Conservation (phyloP, 2,797 vertebrate genomes). For the Hephaestus fuliginosus region DNA sequence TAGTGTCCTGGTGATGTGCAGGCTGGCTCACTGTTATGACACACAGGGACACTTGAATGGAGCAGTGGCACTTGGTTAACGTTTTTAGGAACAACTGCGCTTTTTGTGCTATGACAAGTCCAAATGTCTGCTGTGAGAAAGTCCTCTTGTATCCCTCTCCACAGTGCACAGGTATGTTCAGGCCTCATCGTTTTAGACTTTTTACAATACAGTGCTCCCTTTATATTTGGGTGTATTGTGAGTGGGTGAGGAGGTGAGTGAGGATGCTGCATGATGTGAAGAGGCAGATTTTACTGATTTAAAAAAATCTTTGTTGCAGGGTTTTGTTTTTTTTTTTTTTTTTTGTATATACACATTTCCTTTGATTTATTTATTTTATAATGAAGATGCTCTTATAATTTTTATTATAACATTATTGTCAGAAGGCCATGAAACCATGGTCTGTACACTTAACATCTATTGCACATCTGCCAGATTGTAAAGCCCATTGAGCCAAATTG, state of each 20-base stretch:
- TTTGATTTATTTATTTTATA: constrained; percentile 8
- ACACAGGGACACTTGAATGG: too few relatives aligned
- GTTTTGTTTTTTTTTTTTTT: too few relatives aligned
- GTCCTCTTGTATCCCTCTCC: background rate
- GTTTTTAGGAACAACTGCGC: background rate
- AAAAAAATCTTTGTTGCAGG: too few relatives aligned
- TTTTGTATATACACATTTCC: background rate
- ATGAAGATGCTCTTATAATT: background rate
- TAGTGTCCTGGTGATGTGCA: background rate
- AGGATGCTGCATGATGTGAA: background rate
- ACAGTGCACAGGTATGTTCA: background rate
- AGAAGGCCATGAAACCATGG: background rate
- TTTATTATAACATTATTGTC: background rate
- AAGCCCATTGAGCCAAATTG: too few relatives aligned
- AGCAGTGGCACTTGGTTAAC: background rate
- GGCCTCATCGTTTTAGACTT: background rate
- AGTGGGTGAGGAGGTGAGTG: background rate
- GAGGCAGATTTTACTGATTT: too few relatives aligned
- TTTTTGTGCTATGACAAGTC: background rate
- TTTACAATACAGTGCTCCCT: background rate
- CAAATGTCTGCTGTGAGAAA: background rate
- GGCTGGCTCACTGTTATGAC: background rate
- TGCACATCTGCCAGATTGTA: too few relatives aligned
- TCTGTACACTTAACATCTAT: too few relatives aligned
- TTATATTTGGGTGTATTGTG: background rate